Evolutionary conservation across 2,888 invertebrate species (phyloP), one percentile per base, ranked within the genome.

Genomic region (Tenthredo distinguenda): DNA sequence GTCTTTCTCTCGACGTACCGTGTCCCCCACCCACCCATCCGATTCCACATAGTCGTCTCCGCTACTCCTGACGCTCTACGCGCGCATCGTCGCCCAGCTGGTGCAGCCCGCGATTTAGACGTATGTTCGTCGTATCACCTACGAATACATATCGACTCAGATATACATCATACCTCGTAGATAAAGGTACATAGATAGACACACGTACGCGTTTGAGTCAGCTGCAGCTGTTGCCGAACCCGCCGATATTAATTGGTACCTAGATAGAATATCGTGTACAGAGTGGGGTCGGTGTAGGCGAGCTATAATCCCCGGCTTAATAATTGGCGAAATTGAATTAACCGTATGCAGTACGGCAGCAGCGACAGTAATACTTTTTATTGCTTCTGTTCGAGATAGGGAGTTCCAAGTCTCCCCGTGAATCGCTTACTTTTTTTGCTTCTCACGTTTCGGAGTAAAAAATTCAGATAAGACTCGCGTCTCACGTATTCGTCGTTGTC

Each of bases 1-100:
- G 79, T 81, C 79, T 81, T 81, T 81, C 79, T 81, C 79, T 21
- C 62, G 37, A 50, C 58, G 50, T 18, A 31, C 37, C 26, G 34
- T 62, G 9, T 62, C 21, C 62, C 79, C 50, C 77, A 50, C 79
- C 18, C 58, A n/a, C 21, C 40, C 76, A 43, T 12, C 47, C 47
- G 43, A 21, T n/a, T 37, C 79, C 7, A 37, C 47, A 26, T n/a
- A 58, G 3, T 18, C 58, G 79, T 37, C 34, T 55, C 79, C 58
- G 47, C 79, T 79, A 37, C 79, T 58, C n/a, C 21, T 79, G 47
- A 34, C 58, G 72, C 21, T 72, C 0, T 62, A 72, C 43, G 72
- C 72, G 72, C 72, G 40, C 18, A 18, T 31, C 71, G 34, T n/a
- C 26, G 26, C 26, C 26, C 26, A 26, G 4, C 71, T 62, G 71